phyloP scores from a whole-genome alignment of 2,113 vertebrate genomes.

The Sus scrofa region T2T-Sscrofa CM000818.6:48991001-48991500 shows the following conservation, averaged over 20 bases:
- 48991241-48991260: conserved; percentile 18
- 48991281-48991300: background rate
- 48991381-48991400: background rate
- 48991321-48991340: background rate
- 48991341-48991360: background rate
- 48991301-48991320: background rate
- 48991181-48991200: background rate
- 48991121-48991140: conserved; percentile 20
- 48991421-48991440: background rate
- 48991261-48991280: background rate
- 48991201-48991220: conserved; percentile 62
- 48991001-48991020: background rate
- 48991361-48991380: conserved; percentile 34
- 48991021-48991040: background rate
- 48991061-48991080: background rate
- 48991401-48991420: background rate
- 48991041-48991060: background rate
- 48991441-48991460: background rate
- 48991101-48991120: background rate
- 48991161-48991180: conserved; percentile 49
- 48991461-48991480: conserved; percentile 59
- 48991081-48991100: background rate
- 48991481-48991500: conserved; percentile 11
- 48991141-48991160: background rate
- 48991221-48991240: conserved; percentile 60